phyloP scores from a whole-genome alignment of 2,888 invertebrate species.

The Pterostichus madidus region DNA sequence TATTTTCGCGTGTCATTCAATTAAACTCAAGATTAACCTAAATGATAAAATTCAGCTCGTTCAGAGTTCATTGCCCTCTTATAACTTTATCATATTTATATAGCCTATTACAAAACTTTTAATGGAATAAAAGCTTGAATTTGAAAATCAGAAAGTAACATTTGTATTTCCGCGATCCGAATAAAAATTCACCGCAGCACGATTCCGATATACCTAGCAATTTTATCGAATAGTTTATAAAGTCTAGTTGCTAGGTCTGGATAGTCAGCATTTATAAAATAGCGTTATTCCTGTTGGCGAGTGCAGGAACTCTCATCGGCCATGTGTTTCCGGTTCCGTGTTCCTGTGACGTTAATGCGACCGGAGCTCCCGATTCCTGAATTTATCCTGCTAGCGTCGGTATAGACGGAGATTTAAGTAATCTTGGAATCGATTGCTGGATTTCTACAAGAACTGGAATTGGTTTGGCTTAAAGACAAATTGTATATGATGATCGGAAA shows the following conservation, averaged over 20 bases:
- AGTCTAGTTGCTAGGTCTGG: no score
- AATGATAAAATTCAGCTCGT: conserved; percentile 15
- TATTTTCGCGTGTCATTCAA: neutral
- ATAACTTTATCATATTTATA: no score
- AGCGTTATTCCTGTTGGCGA: conserved; percentile 23
- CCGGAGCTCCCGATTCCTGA: conserved; percentile 14
- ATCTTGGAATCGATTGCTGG: conserved; percentile 1
- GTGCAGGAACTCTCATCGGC: conserved; percentile 34
- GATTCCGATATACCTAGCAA: conserved; percentile 27
- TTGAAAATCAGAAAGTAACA: conserved; percentile 16
- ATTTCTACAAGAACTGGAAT: conserved; percentile 15
- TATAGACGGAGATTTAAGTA: conserved; percentile 22
- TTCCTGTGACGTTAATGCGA: conserved; percentile 24
- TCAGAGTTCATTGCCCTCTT: neutral
- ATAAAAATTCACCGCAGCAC: conserved; percentile 38
- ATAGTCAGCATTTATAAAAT: conserved; percentile 37
- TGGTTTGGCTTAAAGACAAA: neutral
- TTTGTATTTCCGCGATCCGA: conserved; percentile 25
- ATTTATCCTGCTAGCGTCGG: neutral
- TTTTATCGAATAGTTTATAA: neutral
- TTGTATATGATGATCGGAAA: conserved; percentile 21
- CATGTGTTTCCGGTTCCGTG: conserved; percentile 33
- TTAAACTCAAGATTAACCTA: neutral
- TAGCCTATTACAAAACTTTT: no score
- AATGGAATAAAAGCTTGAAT: conserved; percentile 2